Base-by-base conservation (phyloP, 2,113 vertebrate genomes). In the Lanius ludovicianus region DNA sequence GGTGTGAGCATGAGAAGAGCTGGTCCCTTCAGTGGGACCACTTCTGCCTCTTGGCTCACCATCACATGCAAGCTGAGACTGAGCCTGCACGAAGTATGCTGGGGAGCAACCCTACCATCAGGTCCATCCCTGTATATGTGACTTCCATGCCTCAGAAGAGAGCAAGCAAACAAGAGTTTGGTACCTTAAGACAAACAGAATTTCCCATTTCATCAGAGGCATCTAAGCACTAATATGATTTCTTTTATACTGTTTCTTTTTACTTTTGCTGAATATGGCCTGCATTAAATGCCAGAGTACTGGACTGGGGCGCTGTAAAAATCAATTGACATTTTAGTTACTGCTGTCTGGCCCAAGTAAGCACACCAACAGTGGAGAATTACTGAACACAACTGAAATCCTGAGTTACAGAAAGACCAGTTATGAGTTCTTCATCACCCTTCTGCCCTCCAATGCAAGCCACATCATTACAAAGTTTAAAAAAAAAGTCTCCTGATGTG, bases 61-160 rank as follows among this genome's bases (percentile, higher is more conserved):
- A 1, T 13, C 31, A 44, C 14, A 7, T 1, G n/a, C 1, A 12
- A 49, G 18, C 69, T 33, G 18, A 73, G 35, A 71, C 47, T 0
- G 0, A 84, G 35, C 13, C 39, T 24, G 33, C 73, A 59, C 42
- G 47, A 55, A 63, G 18, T 25, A 25, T 12, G 4, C 5, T 67
- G 50, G 46, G 77, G 30, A 84, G 15, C 27, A 74, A 71, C 13
- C 62, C 47, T 13, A 3, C 10, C 56, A 30, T 25, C 24, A 37
- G 41, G 13, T 47, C 15, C 4, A 1, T n/a, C 35, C 23, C 20
- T 35, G 7, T 37, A 4, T 8, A 22, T 14, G 9, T 12, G 14
- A n/a, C 11, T 11, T 77, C 10, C 16, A 42, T 11, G 10, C 11
- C 53, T 49, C 42, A 55, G 27, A 74, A 44, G 41, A 82, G 5